phyloP scores from a whole-genome alignment of 1,140 invertebrate species.

The Drosophila arizonae region DNA sequence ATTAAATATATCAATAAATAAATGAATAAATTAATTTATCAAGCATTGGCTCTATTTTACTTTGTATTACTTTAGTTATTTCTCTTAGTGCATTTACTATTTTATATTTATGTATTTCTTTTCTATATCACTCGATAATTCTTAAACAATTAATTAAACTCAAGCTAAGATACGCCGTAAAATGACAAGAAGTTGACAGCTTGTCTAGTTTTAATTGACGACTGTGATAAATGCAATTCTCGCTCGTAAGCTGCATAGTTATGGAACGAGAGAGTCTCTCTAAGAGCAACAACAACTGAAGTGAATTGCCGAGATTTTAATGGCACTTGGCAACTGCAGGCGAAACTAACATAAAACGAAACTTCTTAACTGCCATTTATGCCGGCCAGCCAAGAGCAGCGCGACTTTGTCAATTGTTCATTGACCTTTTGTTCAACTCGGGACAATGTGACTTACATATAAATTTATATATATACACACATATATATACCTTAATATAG shows the following conservation, averaged over 20 bases:
- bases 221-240: too few species aligned
- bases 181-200: neutral
- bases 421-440: conserved; percentile 66
- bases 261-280: neutral
- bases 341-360: conserved; percentile 68
- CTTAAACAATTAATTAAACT: neutral
- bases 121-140: too few species aligned
- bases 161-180: neutral
- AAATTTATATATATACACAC: too few species aligned
- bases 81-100: too few species aligned
- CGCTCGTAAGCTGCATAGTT: conserved; percentile 4
- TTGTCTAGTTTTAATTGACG: conserved; percentile 52
- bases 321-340: conserved; percentile 49
- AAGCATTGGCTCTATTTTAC: too few species aligned
- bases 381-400: conserved; percentile 26
- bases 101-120: too few species aligned
- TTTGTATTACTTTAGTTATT: too few species aligned
- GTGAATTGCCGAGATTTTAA: conserved; percentile 50
- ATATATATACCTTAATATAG: neutral
- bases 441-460: neutral
- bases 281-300: neutral
- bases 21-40: too few species aligned
- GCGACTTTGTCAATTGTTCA: conserved; percentile 68
- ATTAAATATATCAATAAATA: too few species aligned
- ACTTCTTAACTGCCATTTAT: conserved; percentile 67